Base-by-base conservation (phyloP, 1,140 invertebrate genomes). In the Cataglyphis hispanica region DNA sequence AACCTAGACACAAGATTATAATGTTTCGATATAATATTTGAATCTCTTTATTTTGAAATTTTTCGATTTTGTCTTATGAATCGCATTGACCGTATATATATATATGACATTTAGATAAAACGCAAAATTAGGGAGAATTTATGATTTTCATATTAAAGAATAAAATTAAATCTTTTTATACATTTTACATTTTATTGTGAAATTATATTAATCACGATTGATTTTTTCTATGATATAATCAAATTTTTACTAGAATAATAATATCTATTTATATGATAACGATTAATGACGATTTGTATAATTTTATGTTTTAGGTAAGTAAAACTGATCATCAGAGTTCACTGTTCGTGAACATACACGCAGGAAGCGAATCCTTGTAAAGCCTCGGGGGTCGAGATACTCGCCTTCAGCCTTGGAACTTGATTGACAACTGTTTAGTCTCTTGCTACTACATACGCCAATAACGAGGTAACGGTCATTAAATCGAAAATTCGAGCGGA, bases 221-320 rank as follows among this genome's bases (percentile, higher is more conserved):
- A 58, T 67, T 4, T 63, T 64, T 66, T 1, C 3, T 40, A 40
- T 6, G 53, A 58, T 0, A 58, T 58, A 22, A 56, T 56, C 53
- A 53, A 46, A 46, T 46, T 37, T 25, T 74, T 0, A 25, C 6
- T 19, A 19, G 19, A 19, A 50, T 78, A 16, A 22, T n/a, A 16
- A 53, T 25, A 19, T 67, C 7, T 22, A 10, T 40, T 67, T 13
- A 19, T 50, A 13, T 50, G 16, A 22, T n/a, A 67, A 10, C 25
- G 3, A 69, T 13, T 80, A 80, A 81, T 70, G n/a, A 22, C 6
- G 40, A 70, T 58, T 81, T 70, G 46, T 70, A 13, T 43, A 77
- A 40, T 81, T 81, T 58, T 70, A 4, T 76, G 43, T 70, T 81
- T 70, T 25, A 81, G 77, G 50, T 81, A 70, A 81, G 50, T 81